Evolutionary conservation across 2,888 invertebrate species (phyloP), one percentile per base, ranked within the genome.

Genomic region (Eilema sororculum): DNA sequence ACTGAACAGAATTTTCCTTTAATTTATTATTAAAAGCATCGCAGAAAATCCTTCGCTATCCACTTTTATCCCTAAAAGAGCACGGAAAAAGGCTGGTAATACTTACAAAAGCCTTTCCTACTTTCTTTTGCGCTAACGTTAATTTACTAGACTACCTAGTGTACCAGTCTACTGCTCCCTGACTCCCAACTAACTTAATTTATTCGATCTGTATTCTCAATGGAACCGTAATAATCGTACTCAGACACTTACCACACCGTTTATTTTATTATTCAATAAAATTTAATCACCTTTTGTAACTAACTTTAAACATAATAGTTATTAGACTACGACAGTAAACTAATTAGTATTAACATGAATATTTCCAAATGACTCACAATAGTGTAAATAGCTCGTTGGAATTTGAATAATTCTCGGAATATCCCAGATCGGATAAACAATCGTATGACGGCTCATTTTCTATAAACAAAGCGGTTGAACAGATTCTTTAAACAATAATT

Each of bases 191-290:
- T 72, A 67, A 78, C 41, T 68, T 69, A 79, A 72, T 77, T 77
- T 66, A 75, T 71, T 71, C 67, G 68, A 78, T 76, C 67, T 68
- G 52, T n/a, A 52, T 70, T 60, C 71, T 78, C 67, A 78, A 71
- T 69, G 65, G 63, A 60, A 77, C 3, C 1, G 33, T 73, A 73
- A 73, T 28, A 13, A 41, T 59, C n/a, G 13, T 59, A 41, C 12
- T 30, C n/a, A 59, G 41, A 58, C 41, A 56, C 33, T 22, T n/a
- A 33, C 22, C n/a, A 62, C 9, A 61, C 24, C 16, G 13, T 62
- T 62, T n/a, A 37, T 62, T 41, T 52, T 28, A 65, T 56, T 65
- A 46, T 65, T 56, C 24, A 30, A 67, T 64, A 24, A 59, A 37
- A 58, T 25, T 22, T 16, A 60, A 58, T 33, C 22, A n/a, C 16